Evolutionary conservation across 2,113 vertebrate species (phyloP), one percentile per base, ranked within the genome.

Genomic region (Sinocyclocheilus grahami): DNA sequence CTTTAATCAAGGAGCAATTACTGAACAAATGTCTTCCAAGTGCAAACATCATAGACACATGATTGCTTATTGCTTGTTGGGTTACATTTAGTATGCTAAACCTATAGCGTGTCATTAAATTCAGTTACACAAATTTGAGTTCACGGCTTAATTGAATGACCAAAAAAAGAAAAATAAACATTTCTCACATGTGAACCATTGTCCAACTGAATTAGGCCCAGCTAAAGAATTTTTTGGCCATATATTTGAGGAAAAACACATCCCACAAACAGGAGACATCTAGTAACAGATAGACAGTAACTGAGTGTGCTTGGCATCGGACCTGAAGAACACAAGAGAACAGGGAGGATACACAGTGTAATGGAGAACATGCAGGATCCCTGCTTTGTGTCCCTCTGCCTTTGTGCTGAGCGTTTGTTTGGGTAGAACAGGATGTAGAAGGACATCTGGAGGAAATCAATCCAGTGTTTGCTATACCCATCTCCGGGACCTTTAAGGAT

Each of bases 381-480:
- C 89, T 89, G 75, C 55, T 0, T 14, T 88, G 88, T 90, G 89
- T 92, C 87, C 91, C 91, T 87, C 82, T 84, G 77, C 87, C 80
- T 84, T 72, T 86, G 18, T 46, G 79, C 80, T 87, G 86, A 91
- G 88, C 81, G 83, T 90, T 90, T 94, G 91, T 94, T 94, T 94
- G 88, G 91, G 86, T 88, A 90, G 89, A 87, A 92, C 91, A 91
- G 92, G 92, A 93, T 92, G 89, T 90, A 76, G 60, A 78, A 86
- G 72, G 82, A 88, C 88, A 90, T 93, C 91, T 93, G 92, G 92
- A 91, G 63, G 88, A 85, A 93, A 92, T 91, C 87, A 91, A 67
- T 86, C 55, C 37, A 58, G 10, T 60, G 82, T 85, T 87, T 74
- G 18, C 79, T 83, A 74, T 83, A 22, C 71, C 67, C 58, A 51